Evolutionary conservation across 2,888 invertebrate genomes (phyloP), one percentile per base, ranked within the genome.

Genomic region (Mechanitis mazaeus): DNA sequence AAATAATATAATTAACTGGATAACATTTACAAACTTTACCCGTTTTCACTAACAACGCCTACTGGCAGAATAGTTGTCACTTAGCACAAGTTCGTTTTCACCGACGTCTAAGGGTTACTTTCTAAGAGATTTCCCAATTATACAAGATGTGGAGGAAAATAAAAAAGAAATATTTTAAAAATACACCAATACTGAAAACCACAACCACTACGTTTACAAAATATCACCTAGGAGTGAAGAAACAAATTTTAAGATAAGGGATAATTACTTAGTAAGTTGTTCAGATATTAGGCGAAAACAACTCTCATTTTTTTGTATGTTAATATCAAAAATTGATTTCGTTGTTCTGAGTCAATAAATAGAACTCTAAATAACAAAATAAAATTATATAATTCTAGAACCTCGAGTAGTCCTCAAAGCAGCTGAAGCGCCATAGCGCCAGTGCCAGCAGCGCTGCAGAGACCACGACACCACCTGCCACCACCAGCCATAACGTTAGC

Each of bases 331-430:
- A 12, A 11, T 2, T 12, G 9, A 46, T 46, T 46, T 46, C n/a
- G 46, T 46, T 46, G 12, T 20, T 3, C 11, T 2, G 5, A 12
- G n/a, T 20, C 46, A 2, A 12, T 12, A 46, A 12, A 46, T 46
- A 46, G 20, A 46, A 46, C 4, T 11, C 3, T 5, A 20, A 12
- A 31, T 9, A 50, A 31, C 31, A 2, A 7, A 11, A 31, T 50
- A 5, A n/a, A 33, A 2, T 35, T 3, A 31, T 12, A 42, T 6
- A 46, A 42, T 28, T 12, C 6, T 35, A 58, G 56, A 69, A 90
- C 91, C 87, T 86, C 59, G 83, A 79, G 67, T 90, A 90, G 50
- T 82, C 79, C 50, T 84, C 81, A 70, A 84, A 84, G 73, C 86
- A 90, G 75, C 81, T 87, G 78, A 78, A 90, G 71, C 87, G 72